These are phyloP conservation scores for Apostichopus leukothele DNA, from an alignment of 53 echinoderm and acorn worm genomes.

Conservation along the genomic window DNA sequence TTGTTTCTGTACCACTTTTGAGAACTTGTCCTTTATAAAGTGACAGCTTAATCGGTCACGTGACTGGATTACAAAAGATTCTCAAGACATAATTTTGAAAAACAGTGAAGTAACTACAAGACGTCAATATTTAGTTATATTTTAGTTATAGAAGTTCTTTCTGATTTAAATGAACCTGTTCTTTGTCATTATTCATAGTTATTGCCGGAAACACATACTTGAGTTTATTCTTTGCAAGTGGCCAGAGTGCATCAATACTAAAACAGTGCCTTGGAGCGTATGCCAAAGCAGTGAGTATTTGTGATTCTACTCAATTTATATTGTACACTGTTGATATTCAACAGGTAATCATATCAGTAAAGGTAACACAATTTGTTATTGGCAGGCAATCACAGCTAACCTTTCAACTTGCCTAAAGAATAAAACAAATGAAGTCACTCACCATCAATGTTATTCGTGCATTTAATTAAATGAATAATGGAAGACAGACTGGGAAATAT, in stretches of 20 bases:
- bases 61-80: not conserved
- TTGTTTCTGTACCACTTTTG: no score
- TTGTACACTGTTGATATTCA: not conserved
- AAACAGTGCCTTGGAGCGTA: conserved; percentile 97
- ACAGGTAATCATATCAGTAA: no score
- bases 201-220: conserved; percentile 97
- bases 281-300: conserved; percentile 88
- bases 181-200: conserved; percentile 56
- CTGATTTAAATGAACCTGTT: not conserved
- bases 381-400: not conserved
- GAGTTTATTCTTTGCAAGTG: conserved; percentile 87
- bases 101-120: no score
- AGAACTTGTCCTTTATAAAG: no score
- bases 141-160: no score
- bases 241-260: conserved; percentile 82
- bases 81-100: no score
- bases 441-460: no score
- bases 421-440: not conserved
- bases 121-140: no score
- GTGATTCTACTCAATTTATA: not conserved
- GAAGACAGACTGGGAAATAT: no score
- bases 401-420: not conserved
- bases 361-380: no score
- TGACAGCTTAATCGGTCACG: not conserved
- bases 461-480: no score